These are phyloP conservation scores for Stegophylla sp. DNA, from an alignment of 2,888 invertebrate species.

Conservation along the genomic window DNA sequence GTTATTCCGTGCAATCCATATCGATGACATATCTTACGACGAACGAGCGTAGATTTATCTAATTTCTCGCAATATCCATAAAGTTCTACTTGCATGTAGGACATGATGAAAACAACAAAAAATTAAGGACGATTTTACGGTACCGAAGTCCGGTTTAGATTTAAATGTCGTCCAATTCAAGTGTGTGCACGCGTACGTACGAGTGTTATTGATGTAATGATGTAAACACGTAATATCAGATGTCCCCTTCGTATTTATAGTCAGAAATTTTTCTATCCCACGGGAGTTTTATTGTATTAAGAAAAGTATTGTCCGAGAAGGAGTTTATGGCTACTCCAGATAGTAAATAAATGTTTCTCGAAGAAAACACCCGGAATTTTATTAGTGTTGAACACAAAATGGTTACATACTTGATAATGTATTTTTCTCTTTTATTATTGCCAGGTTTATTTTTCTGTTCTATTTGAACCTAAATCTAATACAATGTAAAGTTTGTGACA, in stretches of 20 bases:
- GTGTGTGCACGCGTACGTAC: too few species aligned
- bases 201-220: conserved; percentile 25
- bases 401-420: conserved; percentile 25
- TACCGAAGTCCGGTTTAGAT: neutral
- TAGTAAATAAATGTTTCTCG: conserved; percentile 27
- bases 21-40: too few species aligned
- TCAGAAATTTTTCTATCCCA: neutral
- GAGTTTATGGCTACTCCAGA: conserved; percentile 33
- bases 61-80: neutral
- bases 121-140: neutral
- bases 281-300: conserved; percentile 31
- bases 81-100: too few species aligned
- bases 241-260: conserved; percentile 9
- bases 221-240: conserved; percentile 28
- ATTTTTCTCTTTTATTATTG: conserved; percentile 29
- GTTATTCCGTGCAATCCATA: too few species aligned
- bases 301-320: conserved; percentile 22
- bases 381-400: conserved; percentile 13
- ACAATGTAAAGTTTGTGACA: neutral
- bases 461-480: neutral
- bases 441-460: neutral
- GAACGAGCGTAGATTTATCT: neutral
- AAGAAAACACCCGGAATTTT: conserved; percentile 25
- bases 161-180: conserved; percentile 6
- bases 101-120: neutral